Percentiles rank a stretch among this genome's conserved stretches.
Conservation (phyloP, 2,113 vertebrate species). For the Oreotragus oreotragus region DNA sequence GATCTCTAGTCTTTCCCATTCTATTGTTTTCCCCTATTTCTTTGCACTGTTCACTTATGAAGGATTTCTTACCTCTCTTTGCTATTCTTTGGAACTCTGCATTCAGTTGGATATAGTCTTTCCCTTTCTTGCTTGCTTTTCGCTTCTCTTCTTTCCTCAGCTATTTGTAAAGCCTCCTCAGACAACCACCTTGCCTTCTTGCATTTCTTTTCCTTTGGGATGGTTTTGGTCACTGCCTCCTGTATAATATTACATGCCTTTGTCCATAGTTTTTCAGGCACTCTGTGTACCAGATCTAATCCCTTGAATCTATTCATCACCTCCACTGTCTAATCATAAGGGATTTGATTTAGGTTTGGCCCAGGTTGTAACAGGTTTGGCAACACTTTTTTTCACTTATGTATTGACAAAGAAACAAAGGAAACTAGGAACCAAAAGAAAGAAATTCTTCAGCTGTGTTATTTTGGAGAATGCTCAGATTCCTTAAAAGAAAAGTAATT, state of each 20-base stretch:
- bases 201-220: neutral
- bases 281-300: neutral
- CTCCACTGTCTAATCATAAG: neutral
- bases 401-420: neutral
- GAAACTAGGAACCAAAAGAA: neutral
- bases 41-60: neutral
- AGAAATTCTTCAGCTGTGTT: neutral
- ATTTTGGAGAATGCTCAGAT: neutral
- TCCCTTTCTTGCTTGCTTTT: neutral
- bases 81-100: neutral
- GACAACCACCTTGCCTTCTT: neutral
- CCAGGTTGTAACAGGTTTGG: neutral
- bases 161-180: neutral
- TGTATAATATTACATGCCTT: neutral
- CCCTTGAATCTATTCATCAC: neutral
- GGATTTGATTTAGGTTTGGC: neutral
- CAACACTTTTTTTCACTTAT: neutral
- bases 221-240: neutral
- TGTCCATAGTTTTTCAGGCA: neutral
- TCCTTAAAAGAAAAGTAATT: conserved; percentile 26
- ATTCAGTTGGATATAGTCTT: neutral
- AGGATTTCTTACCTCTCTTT: neutral
- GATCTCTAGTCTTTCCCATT: neutral
- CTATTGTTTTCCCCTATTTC: neutral
- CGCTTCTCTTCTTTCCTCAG: neutral